Evolutionary conservation across 2,113 vertebrate genomes (phyloP).

Genomic region (Crotophaga sulcirostris): DNA sequence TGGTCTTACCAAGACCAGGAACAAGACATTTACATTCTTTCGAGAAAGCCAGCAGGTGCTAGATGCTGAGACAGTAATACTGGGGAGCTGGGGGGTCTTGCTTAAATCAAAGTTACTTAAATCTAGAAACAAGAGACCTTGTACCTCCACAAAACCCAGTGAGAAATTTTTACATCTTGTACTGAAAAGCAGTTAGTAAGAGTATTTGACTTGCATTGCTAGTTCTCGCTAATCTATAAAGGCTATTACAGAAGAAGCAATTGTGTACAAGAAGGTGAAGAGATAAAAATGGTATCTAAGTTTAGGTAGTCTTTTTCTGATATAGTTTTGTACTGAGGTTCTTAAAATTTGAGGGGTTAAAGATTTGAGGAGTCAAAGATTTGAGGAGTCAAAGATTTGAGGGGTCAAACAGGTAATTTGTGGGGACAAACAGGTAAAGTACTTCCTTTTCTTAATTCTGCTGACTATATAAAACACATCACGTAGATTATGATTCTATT

Average conservation of each 20-base stretch:
- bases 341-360: neutral
- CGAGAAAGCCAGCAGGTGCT: neutral
- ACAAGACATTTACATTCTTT: neutral
- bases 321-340: neutral
- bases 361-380: no score
- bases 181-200: neutral
- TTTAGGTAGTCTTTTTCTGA: neutral
- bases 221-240: neutral
- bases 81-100: no score
- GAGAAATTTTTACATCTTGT: neutral
- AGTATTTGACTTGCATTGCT: neutral
- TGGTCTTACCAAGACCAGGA: neutral
- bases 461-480: accelerated
- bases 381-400: neutral
- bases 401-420: no score
- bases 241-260: neutral
- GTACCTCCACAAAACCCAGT: neutral
- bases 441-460: neutral
- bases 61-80: neutral
- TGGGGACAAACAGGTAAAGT: neutral
- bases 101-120: neutral
- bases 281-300: neutral
- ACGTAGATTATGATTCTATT: neutral
- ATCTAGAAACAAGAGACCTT: neutral
- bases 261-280: neutral